Conservation (phyloP, 2,797 vertebrate genomes). For the Phaenicophaeus curvirostris region DNA sequence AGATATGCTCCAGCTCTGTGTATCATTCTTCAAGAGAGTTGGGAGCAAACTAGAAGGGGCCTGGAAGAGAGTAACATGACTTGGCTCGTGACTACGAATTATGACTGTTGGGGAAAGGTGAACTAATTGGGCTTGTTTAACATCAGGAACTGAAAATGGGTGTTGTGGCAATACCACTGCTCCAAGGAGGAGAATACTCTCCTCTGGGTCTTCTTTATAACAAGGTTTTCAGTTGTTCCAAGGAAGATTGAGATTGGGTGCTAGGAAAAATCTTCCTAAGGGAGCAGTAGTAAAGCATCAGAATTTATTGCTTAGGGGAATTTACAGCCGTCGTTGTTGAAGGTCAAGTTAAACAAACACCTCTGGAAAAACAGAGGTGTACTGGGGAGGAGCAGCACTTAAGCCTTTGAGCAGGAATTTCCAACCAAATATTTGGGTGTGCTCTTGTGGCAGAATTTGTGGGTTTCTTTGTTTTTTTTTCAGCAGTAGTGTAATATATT, state of each 20-base stretch:
- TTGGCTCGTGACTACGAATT: neutral
- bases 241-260: neutral
- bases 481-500: neutral
- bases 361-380: neutral
- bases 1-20: neutral
- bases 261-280: neutral
- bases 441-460: neutral
- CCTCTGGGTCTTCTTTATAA: neutral
- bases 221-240: neutral
- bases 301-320: neutral
- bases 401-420: neutral
- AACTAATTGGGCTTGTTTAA: neutral
- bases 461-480: neutral
- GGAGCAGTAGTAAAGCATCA: neutral
- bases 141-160: neutral
- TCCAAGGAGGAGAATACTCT: neutral
- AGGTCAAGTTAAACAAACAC: neutral
- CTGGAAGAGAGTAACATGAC: neutral
- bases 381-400: neutral
- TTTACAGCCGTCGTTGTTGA: neutral
- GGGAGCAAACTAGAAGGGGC: neutral
- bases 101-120: fast-evolving
- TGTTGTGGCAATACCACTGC: neutral
- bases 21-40: neutral
- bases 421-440: neutral